Conservation (phyloP, 2,888 invertebrate genomes). For the Dugesia japonica region DNA sequence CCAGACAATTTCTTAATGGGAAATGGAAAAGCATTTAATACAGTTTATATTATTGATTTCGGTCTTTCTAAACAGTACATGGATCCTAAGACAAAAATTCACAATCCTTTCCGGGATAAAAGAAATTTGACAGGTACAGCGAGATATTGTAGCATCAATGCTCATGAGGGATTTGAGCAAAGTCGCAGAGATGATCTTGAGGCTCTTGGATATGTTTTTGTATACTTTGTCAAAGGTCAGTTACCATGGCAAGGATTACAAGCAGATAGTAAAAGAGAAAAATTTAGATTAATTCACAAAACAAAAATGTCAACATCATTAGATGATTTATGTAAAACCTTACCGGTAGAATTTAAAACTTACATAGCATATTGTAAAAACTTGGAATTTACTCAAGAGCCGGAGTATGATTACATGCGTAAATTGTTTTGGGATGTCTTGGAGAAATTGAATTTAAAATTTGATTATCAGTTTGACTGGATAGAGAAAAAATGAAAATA, state of each 20-base stretch:
- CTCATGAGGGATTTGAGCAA: constrained; percentile 31
- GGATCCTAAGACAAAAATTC: constrained; percentile 30
- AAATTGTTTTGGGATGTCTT: constrained; percentile 16
- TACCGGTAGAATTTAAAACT: constrained; percentile 26
- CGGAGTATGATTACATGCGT: constrained; percentile 30
- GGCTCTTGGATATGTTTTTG: constrained; percentile 29
- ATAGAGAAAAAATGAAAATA: constrained; percentile 12
- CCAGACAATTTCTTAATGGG: constrained; percentile 34
- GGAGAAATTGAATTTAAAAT: constrained; percentile 23
- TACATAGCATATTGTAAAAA: constrained; percentile 27
- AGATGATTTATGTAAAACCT: constrained; percentile 25
- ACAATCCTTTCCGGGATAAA: constrained; percentile 17
- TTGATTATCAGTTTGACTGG: constrained; percentile 31
- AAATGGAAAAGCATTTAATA: constrained; percentile 22
- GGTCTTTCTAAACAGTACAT: constrained; percentile 33
- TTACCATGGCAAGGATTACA: constrained; percentile 33
- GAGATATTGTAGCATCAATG: constrained; percentile 29
- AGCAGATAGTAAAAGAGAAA: constrained; percentile 29
- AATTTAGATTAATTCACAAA: constrained; percentile 31
- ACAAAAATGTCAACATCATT: constrained; percentile 21
- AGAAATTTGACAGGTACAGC: constrained; percentile 34
- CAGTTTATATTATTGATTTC: constrained; percentile 33
- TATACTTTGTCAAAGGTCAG: constrained; percentile 32
- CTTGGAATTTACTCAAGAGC: constrained; percentile 25
- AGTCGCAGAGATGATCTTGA: constrained; percentile 32